Conservation (phyloP, 2,797 vertebrate species). For the Acanthiza pusilla region DNA sequence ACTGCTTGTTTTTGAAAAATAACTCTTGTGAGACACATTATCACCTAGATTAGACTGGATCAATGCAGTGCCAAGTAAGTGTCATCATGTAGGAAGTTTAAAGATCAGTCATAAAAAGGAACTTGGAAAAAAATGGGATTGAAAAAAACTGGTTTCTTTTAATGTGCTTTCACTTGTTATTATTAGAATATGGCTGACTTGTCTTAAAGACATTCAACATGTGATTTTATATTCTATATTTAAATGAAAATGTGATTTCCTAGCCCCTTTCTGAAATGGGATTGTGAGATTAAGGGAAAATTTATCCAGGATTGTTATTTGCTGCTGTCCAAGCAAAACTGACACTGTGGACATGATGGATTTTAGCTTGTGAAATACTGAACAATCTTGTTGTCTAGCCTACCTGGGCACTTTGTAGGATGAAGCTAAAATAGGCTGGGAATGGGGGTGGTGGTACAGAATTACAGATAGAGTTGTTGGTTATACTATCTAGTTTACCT, state of each 20-base stretch:
- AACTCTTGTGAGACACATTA: constrained; percentile 34
- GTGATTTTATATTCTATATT: neutral
- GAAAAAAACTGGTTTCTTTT: neutral
- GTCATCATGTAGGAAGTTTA: constrained; percentile 33
- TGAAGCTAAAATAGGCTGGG: neutral
- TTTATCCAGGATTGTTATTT: neutral
- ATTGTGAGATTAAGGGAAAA: neutral
- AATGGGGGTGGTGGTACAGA: neutral
- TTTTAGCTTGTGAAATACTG: constrained; percentile 15
- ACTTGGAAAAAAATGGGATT: neutral
- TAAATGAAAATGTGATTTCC: neutral
- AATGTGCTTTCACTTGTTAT: neutral
- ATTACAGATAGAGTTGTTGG: neutral
- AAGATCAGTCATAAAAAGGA: constrained; percentile 7
- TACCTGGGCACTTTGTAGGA: neutral
- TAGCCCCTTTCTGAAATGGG: neutral
- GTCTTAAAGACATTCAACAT: neutral
- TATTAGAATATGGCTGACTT: neutral
- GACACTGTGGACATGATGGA: neutral
- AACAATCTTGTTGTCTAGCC: neutral
- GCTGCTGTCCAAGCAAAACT: constrained; percentile 19
- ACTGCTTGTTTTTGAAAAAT: constrained; percentile 50
- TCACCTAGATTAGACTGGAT: constrained; percentile 54
- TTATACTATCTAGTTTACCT: neutral
- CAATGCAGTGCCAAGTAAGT: constrained; percentile 35